These are phyloP conservation scores for Psilopsiagon aurifrons DNA, from an alignment of 2,113 vertebrate species.

Conservation along the genomic window DNA sequence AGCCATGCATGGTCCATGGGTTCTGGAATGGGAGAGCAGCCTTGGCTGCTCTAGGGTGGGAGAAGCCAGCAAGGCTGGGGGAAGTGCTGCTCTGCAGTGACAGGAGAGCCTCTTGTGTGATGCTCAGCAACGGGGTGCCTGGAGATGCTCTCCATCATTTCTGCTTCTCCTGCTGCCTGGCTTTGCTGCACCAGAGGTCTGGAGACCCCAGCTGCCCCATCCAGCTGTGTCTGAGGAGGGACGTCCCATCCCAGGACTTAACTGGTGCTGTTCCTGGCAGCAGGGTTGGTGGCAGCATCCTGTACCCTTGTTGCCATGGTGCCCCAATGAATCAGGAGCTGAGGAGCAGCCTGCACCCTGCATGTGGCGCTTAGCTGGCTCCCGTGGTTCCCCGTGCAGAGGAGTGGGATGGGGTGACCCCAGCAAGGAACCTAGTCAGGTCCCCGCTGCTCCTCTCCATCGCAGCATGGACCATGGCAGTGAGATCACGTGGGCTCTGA, in stretches of 20 bases:
- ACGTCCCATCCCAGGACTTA: not conserved
- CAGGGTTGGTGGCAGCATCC: not conserved
- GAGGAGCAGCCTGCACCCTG: not conserved
- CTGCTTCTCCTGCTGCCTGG: not conserved
- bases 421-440: rapidly evolving
- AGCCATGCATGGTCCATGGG: not conserved
- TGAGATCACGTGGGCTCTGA: not conserved
- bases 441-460: not conserved
- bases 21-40: not conserved
- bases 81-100: rapidly evolving
- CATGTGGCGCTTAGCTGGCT: rapidly evolving
- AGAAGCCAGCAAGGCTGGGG: not conserved
- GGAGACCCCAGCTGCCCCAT: not conserved
- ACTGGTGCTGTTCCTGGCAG: not conserved
- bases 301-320: rapidly evolving
- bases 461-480: not conserved
- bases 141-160: not conserved
- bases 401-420: rapidly evolving
- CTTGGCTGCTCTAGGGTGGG: not conserved
- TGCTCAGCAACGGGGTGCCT: not conserved
- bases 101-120: not conserved
- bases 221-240: not conserved
- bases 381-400: not conserved
- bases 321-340: rapidly evolving
- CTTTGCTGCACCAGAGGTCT: not conserved